These are phyloP conservation scores for Agrotis clavis DNA, from an alignment of 2,888 invertebrate genomes.

Conservation along the genomic window DNA sequence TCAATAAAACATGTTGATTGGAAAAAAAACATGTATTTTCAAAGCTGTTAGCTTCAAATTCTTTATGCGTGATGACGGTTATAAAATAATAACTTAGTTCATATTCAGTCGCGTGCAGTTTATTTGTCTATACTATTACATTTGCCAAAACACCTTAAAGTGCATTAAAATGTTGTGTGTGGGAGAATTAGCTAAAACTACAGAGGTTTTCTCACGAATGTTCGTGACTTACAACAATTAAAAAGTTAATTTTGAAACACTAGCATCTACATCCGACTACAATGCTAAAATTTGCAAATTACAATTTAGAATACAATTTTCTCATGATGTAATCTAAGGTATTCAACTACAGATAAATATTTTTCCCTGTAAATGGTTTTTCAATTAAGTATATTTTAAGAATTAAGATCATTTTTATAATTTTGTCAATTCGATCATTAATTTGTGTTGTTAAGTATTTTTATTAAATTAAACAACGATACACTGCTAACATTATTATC, in stretches of 20 bases:
- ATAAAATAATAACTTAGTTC: not conserved
- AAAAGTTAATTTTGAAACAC: constrained; percentile 17
- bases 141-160: not conserved
- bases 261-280: constrained; percentile 6
- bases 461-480: too few relatives aligned
- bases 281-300: not conserved
- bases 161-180: constrained; percentile 14
- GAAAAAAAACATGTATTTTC: not conserved
- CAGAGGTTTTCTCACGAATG: constrained; percentile 26
- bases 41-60: not conserved
- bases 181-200: constrained; percentile 28
- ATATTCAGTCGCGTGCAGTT: not conserved
- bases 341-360: too few relatives aligned
- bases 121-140: constrained; percentile 3
- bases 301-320: not conserved
- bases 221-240: constrained; percentile 20
- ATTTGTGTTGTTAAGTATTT: too few relatives aligned
- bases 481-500: too few relatives aligned
- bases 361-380: too few relatives aligned
- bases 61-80: not conserved
- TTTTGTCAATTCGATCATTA: too few relatives aligned
- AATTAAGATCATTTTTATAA: too few relatives aligned
- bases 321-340: not conserved
- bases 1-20: not conserved
- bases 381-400: too few relatives aligned